These are phyloP conservation scores for Sebastes schlegelii DNA, from an alignment of 2,113 vertebrate genomes.

Conservation along the genomic window DNA sequence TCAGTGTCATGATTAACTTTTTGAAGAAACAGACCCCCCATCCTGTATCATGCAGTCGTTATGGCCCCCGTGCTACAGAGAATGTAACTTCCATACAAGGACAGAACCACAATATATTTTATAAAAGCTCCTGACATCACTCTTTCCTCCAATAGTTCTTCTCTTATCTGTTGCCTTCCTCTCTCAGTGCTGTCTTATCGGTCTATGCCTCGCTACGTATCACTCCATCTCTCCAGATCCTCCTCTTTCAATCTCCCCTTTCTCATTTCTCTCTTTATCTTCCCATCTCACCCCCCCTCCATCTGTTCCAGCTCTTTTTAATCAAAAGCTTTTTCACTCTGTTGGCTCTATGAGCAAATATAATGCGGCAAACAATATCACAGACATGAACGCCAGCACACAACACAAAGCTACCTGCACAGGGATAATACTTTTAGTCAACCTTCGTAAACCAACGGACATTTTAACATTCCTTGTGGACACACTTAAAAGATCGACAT, in stretches of 20 bases:
- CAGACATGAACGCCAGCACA: background rate
- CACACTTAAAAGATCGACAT: background rate
- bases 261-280: slow-evolving; percentile 68
- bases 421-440: slow-evolving; percentile 22
- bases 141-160: slow-evolving; percentile 45
- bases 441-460: background rate
- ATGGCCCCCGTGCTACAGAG: background rate
- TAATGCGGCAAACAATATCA: slow-evolving; percentile 48
- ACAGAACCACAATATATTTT: background rate
- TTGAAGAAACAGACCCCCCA: background rate
- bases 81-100: slow-evolving; percentile 14
- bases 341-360: slow-evolving; percentile 57
- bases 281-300: slow-evolving; percentile 15
- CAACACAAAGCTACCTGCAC: slow-evolving; percentile 29
- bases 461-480: background rate
- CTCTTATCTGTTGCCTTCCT: slow-evolving; percentile 59
- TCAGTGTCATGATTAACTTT: background rate
- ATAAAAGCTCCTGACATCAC: slow-evolving; percentile 34
- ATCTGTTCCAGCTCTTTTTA: slow-evolving; percentile 68
- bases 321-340: slow-evolving; percentile 66
- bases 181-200: slow-evolving; percentile 65
- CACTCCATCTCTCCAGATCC: slow-evolving; percentile 70
- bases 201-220: slow-evolving; percentile 49
- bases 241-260: slow-evolving; percentile 63
- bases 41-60: slow-evolving; percentile 2